Evolutionary conservation across 2,888 invertebrate genomes (phyloP).

Genomic region (Labia minor): DNA sequence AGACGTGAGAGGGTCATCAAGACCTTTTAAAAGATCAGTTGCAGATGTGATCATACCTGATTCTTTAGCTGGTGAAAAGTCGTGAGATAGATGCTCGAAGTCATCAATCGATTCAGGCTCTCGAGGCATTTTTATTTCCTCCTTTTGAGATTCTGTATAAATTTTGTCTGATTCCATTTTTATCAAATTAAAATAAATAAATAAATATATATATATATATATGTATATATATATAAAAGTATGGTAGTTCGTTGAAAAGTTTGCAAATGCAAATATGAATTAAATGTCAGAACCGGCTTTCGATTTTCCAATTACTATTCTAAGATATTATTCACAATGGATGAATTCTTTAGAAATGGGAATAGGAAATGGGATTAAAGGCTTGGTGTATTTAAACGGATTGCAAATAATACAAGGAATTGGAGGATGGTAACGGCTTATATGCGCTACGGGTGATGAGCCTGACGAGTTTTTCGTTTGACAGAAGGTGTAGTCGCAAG

Average conservation of each 20-base stretch:
- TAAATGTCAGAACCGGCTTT: not conserved
- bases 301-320: not conserved
- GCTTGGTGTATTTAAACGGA: not conserved
- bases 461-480: not conserved
- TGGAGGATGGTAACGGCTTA: not conserved
- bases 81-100: conserved; percentile 61
- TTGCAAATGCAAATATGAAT: not conserved
- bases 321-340: not conserved
- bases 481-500: not conserved
- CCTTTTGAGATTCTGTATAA: conserved; percentile 1
- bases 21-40: not conserved
- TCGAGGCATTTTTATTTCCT: conserved; percentile 35
- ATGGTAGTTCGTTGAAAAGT: not conserved
- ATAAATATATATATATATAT: too few species aligned
- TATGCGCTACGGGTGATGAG: not conserved
- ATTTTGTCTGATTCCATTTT: not conserved
- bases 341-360: not conserved
- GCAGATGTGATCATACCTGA: not conserved
- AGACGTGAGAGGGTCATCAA: not conserved
- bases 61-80: conserved; percentile 38
- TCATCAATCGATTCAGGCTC: conserved; percentile 62
- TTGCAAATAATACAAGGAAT: not conserved
- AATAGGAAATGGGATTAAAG: not conserved
- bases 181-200: not conserved
- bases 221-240: not conserved